Conservation (phyloP, 2,113 vertebrate species). For the Budorcas taxicolor region DNA sequence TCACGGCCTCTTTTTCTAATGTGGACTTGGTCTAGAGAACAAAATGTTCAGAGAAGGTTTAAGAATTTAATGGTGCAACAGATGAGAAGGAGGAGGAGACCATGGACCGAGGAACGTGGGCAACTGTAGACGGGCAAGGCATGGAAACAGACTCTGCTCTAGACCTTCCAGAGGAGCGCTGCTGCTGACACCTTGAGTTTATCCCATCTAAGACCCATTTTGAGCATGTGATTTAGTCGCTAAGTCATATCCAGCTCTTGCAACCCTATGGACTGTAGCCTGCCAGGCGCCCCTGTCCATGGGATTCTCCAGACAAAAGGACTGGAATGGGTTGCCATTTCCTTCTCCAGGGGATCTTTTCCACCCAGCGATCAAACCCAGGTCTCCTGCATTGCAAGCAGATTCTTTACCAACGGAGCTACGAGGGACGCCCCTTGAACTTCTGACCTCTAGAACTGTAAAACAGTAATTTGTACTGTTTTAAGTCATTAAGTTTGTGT, state of each 20-base stretch:
- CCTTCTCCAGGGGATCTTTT: neutral
- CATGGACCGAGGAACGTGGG: neutral
- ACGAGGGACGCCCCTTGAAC: neutral
- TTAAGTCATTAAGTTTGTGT: neutral
- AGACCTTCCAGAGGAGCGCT: neutral
- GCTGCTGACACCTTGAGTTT: neutral
- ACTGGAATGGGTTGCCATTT: neutral
- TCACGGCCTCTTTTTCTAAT: neutral
- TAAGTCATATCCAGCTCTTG: neutral
- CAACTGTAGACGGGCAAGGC: neutral
- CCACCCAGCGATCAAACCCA: neutral
- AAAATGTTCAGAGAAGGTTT: neutral
- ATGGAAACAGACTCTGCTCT: neutral
- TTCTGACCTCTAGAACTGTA: neutral
- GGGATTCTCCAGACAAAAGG: neutral
- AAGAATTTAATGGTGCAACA: neutral
- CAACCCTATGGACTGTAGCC: neutral
- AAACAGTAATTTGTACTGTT: neutral
- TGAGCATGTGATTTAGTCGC: neutral
- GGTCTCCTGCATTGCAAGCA: neutral
- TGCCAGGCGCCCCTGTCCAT: neutral
- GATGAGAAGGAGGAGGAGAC: neutral
- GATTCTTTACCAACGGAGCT: neutral
- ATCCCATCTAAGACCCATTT: neutral
- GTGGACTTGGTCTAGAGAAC: neutral